A percentile compares a stretch with the other conserved stretches of the same genome.
Evolutionary conservation across 2,797 vertebrate species (phyloP).

Genomic region (Eulemur albifrons): DNA sequence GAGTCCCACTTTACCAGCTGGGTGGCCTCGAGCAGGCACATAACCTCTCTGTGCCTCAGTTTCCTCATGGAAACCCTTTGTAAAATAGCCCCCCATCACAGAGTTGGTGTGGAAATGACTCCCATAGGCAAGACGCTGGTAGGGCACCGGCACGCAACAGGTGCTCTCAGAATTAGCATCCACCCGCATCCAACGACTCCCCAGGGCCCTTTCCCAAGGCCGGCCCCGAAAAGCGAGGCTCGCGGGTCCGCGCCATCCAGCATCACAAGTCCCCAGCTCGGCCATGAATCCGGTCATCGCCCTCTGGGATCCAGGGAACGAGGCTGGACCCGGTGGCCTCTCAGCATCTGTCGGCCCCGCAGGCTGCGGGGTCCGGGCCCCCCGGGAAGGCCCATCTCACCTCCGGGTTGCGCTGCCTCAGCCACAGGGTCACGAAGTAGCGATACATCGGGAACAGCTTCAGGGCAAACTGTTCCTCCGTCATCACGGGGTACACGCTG

Average conservation of each 20-base stretch:
- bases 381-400: background rate
- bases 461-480: conserved; percentile 54
- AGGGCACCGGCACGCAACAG: rapidly evolving
- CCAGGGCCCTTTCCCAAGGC: background rate
- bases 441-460: conserved; percentile 72
- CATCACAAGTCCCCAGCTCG: background rate
- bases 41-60: background rate
- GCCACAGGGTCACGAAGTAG: conserved; percentile 66
- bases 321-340: background rate
- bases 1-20: background rate
- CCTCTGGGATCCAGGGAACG: background rate
- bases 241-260: rapidly evolving
- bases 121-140: rapidly evolving
- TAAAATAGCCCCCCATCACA: background rate
- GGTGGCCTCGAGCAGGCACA: background rate
- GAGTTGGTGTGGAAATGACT: background rate
- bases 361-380: background rate
- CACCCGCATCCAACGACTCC: background rate
- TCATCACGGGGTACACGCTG: conserved; percentile 70
- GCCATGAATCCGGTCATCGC: rapidly evolving
- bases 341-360: background rate
- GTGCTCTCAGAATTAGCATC: background rate
- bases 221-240: rapidly evolving
- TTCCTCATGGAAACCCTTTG: background rate
- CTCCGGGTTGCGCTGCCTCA: background rate